phyloP scores from a whole-genome alignment of 2,113 vertebrate genomes.

The Varanus salvator region DNA sequence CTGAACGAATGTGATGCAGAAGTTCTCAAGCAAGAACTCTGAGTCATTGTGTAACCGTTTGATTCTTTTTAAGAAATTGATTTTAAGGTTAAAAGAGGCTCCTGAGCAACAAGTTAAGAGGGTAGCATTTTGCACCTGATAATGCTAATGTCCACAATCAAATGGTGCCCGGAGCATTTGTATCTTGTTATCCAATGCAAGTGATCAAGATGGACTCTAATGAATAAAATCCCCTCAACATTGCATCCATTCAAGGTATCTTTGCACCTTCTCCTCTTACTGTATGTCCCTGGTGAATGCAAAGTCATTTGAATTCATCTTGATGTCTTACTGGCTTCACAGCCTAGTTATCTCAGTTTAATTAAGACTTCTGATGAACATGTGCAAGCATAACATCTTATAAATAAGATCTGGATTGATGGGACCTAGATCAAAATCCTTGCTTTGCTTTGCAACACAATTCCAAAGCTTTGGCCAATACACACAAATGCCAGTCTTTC shows the following conservation, averaged over 20 bases:
- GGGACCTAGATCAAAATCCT: background rate
- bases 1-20: background rate
- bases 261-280: accelerated
- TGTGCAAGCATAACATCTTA: background rate
- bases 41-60: background rate
- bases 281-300: background rate
- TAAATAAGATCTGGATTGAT: background rate
- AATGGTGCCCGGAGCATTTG: background rate
- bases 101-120: background rate
- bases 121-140: background rate
- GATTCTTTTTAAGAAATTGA: background rate
- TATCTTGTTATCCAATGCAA: background rate
- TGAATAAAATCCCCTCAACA: background rate
- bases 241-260: background rate
- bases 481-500: background rate
- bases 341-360: background rate
- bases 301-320: background rate
- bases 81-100: background rate
- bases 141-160: accelerated
- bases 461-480: background rate
- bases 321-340: background rate
- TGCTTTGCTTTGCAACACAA: background rate
- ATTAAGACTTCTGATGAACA: background rate
- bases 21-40: background rate
- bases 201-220: background rate